These are phyloP conservation scores for Acleris literana DNA, from an alignment of 2,888 invertebrate species.

Conservation along the genomic window DNA sequence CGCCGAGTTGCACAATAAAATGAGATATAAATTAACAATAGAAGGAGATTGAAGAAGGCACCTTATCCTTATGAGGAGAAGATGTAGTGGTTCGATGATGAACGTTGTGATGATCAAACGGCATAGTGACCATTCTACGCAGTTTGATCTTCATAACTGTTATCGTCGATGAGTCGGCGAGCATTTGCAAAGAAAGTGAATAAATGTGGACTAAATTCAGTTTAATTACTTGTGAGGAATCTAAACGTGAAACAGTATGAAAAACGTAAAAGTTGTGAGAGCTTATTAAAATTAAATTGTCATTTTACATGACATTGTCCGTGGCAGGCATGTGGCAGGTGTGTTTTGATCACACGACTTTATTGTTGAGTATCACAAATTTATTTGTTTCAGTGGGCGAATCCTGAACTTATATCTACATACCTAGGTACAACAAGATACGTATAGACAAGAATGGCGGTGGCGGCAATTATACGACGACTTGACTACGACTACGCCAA, in stretches of 20 bases:
- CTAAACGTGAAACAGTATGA: too few species aligned
- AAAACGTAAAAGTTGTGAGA: background rate
- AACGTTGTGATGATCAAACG: slow-evolving; percentile 24
- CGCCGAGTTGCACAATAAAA: background rate
- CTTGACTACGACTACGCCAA: too few species aligned
- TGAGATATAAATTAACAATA: background rate
- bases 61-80: background rate
- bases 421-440: too few species aligned
- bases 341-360: slow-evolving; percentile 9
- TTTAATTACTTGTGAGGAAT: too few species aligned
- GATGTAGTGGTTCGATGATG: slow-evolving; percentile 5
- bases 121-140: slow-evolving; percentile 32
- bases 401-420: too few species aligned
- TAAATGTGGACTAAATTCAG: too few species aligned
- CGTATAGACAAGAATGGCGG: too few species aligned
- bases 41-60: background rate
- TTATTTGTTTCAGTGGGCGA: too few species aligned
- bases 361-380: too few species aligned
- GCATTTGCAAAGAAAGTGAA: too few species aligned
- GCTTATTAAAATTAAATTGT: slow-evolving; percentile 8
- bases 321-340: slow-evolving; percentile 8
- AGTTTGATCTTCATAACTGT: slow-evolving; percentile 34
- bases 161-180: slow-evolving; percentile 8
- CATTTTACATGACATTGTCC: slow-evolving; percentile 20
- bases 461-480: too few species aligned